Conservation (phyloP, 2,888 invertebrate species). For the Amphipyra tragopoginis region DNA sequence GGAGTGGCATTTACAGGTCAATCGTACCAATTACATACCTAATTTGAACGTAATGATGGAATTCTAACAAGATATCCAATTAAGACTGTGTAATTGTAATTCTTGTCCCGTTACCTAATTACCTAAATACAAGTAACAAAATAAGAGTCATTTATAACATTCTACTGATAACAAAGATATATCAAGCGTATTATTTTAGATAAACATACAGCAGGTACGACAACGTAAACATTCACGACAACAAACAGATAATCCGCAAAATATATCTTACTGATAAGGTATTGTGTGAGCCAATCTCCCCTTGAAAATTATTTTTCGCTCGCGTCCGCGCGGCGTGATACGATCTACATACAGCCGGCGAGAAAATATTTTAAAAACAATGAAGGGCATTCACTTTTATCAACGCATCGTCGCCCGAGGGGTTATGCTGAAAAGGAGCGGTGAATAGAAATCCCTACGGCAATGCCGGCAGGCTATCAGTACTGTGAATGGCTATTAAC, state of each 20-base stretch:
- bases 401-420: constrained; percentile 85
- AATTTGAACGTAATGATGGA: constrained; percentile 2
- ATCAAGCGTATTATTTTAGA: constrained; percentile 7
- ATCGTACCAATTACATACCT: constrained; percentile 5
- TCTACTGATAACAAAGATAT: constrained; percentile 18
- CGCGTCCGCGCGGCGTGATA: constrained; percentile 72
- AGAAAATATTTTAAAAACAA: constrained; percentile 86
- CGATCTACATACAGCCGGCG: constrained; percentile 77
- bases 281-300: constrained; percentile 72
- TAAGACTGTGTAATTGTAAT: constrained; percentile 15
- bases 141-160: constrained; percentile 4
- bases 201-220: constrained; percentile 34
- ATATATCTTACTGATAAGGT: constrained; percentile 74
- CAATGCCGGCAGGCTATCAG: constrained; percentile 80
- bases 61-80: constrained; percentile 17
- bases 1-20: not conserved
- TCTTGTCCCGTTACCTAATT: constrained; percentile 23
- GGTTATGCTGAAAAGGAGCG: constrained; percentile 77
- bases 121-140: constrained; percentile 14
- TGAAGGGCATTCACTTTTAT: constrained; percentile 85
- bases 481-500: constrained; percentile 85
- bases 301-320: constrained; percentile 73
- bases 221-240: constrained; percentile 62
- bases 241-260: constrained; percentile 60
- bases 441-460: constrained; percentile 81